Conservation (phyloP, 1,140 invertebrate genomes). For the Aphelenchoides avenae region DNA sequence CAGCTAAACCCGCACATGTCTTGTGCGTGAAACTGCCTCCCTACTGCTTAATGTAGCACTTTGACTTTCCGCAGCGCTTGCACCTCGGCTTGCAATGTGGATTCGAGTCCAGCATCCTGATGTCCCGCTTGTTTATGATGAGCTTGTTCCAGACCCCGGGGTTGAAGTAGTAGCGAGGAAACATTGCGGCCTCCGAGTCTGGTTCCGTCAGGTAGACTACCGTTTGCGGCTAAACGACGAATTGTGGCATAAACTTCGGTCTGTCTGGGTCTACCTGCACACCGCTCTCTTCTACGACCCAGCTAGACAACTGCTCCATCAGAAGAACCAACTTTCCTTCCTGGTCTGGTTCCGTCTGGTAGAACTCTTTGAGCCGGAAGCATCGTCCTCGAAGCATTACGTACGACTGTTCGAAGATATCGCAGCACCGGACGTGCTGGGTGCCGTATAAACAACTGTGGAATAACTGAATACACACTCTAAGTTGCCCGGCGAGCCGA, state of each 20-base stretch:
- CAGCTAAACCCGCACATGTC: no score
- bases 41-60: no score
- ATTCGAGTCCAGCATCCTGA: no score
- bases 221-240: constrained; percentile 33
- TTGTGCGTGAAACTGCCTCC: no score
- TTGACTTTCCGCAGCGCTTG: no score
- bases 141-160: constrained; percentile 23
- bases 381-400: constrained; percentile 43
- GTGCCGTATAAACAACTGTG: constrained; percentile 23
- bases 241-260: no score
- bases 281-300: constrained; percentile 24
- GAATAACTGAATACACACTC: constrained; percentile 28
- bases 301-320: constrained; percentile 18
- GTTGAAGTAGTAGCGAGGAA: constrained; percentile 30
- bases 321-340: constrained; percentile 25
- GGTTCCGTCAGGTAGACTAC: constrained; percentile 29
- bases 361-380: constrained; percentile 31
- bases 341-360: constrained; percentile 36
- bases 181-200: constrained; percentile 24
- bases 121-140: constrained; percentile 17
- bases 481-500: no score
- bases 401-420: constrained; percentile 31
- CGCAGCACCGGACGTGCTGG: constrained; percentile 20
- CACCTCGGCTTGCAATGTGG: no score
- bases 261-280: constrained; percentile 17